Evolutionary conservation across 2,797 vertebrate genomes (phyloP), one percentile per base, ranked within the genome.

Genomic region (Lacerta viridis): DNA sequence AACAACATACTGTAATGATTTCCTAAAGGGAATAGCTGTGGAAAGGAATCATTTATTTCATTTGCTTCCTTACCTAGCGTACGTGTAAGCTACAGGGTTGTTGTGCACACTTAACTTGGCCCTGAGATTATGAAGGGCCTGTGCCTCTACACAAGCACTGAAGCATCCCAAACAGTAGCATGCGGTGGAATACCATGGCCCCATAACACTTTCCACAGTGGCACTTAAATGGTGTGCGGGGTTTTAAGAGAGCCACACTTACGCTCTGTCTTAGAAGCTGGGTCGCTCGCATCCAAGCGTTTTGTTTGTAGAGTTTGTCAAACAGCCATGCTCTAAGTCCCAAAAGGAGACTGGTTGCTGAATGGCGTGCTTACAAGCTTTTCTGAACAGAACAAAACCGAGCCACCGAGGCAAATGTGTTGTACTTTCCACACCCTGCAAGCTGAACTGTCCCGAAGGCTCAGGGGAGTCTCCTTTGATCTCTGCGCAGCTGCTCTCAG

Each of bases 391-490:
- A 68, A 79, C 92, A 91, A 90, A 46, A 75, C 11, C 3, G 17
- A 85, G 13, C 90, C 91, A 80, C 79, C 6, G 27, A 86, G 87
- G 75, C 59, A 92, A 93, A 87, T 23, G 7, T 55, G 23, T 59
- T 36, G 29, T 50, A 75, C 82, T 15, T 66, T 92, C 79, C 71
- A 72, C 72, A 76, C 23, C 69, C 87, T 91, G 72, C 71, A 87
- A 93, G 86, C 64, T 84, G 2, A 68, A 43, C 90, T 94, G 92
- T 76, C 71, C 81, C 66, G 43, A 87, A 89, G 76, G 84, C 78
- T 89, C 88, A 82, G 75, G 90, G 90, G 83, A 10, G n/a, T 15
- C 36, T 46, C 8, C 1, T 87, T 84, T 88, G 1, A 92, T 77
- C 85, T 93, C 64, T 55, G 0, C 0, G 59, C 71, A 87, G 61